phyloP scores from a whole-genome alignment of 2,113 vertebrate species.

The Chunga burmeisteri region DNA sequence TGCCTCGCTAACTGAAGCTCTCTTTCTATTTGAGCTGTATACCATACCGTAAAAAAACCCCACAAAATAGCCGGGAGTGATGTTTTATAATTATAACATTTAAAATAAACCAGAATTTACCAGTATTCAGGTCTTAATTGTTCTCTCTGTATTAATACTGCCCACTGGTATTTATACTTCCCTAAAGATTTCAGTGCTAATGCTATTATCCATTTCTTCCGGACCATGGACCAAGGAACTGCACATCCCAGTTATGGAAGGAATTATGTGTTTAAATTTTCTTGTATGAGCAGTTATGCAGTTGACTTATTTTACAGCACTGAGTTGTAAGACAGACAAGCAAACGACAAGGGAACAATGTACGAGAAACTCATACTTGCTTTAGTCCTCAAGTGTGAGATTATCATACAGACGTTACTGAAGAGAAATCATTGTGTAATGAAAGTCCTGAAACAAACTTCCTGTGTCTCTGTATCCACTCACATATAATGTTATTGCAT shows the following conservation, averaged over 20 bases:
- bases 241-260: background rate
- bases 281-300: background rate
- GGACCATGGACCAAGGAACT: background rate
- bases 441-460: background rate
- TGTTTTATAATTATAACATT: background rate
- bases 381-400: background rate
- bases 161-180: background rate
- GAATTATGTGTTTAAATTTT: background rate
- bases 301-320: background rate
- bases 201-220: background rate
- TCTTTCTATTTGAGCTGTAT: background rate
- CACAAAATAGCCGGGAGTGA: background rate
- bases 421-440: background rate
- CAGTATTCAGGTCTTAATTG: background rate
- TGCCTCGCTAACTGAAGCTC: background rate
- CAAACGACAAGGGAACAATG: conserved; percentile 2
- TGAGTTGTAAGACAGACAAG: background rate
- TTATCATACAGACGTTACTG: background rate
- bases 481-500: background rate
- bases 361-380: background rate
- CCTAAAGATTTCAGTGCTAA: background rate
- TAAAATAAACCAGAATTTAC: background rate
- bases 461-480: background rate
- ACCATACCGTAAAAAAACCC: background rate
- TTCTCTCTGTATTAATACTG: background rate